Percentiles rank a stretch among this genome's conserved stretches.
phyloP scores from a whole-genome alignment of 2,113 vertebrate species.

The Leiothrix lutea region DNA sequence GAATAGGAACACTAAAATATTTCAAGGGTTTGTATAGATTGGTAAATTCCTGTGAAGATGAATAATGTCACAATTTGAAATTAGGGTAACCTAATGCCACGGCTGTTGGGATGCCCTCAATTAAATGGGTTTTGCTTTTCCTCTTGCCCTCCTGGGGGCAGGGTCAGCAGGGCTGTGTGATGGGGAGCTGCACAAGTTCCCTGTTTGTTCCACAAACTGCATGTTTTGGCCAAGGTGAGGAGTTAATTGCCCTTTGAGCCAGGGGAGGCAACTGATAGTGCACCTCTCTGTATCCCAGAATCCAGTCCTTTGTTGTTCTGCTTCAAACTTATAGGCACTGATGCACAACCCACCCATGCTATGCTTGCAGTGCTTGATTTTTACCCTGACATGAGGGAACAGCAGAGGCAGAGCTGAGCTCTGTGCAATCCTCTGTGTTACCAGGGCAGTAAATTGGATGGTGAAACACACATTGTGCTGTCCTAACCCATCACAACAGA shows the following conservation, averaged over 20 bases:
- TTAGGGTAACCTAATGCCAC: not conserved
- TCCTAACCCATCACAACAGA: not conserved
- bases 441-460: not conserved
- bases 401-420: not conserved
- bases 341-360: not conserved
- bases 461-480: not conserved
- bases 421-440: not conserved
- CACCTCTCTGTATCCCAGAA: not conserved
- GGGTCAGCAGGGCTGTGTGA: not conserved
- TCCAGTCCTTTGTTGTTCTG: not conserved
- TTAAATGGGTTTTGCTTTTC: not conserved
- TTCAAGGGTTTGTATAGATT: not conserved
- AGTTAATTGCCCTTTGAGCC: not conserved
- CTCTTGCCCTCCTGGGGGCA: not conserved
- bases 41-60: not conserved
- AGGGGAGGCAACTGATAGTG: not conserved
- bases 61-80: not conserved
- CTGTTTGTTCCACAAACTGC: not conserved
- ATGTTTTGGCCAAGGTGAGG: not conserved
- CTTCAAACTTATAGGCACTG: not conserved
- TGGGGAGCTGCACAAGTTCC: not conserved
- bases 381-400: not conserved
- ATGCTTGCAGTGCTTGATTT: not conserved
- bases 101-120: not conserved
- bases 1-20: not conserved